Conservation (phyloP, 2,888 invertebrate genomes). For the Petrophora chlorosata region DNA sequence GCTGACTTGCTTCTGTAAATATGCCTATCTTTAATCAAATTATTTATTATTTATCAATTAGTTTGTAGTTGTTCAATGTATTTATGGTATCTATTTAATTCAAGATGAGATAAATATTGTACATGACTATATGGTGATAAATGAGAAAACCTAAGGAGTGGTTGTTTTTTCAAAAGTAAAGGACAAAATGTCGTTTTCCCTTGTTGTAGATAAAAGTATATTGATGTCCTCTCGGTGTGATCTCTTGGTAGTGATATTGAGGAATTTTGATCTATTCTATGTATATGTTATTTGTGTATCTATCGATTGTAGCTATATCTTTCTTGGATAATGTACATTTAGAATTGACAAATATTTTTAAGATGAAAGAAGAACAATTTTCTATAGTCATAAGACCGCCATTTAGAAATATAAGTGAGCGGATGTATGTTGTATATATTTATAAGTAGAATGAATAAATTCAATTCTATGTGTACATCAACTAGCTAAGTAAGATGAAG, state of each 20-base stretch:
- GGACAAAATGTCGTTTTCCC: conserved; percentile 13
- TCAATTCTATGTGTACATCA: conserved; percentile 28
- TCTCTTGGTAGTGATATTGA: conserved; percentile 39
- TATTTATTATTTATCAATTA: conserved; percentile 81
- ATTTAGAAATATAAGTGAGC: conserved; percentile 26
- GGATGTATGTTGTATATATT: conserved; percentile 36
- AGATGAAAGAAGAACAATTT: conserved; percentile 18
- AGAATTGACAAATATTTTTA: conserved; percentile 35
- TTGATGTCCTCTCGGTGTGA: conserved; percentile 36
- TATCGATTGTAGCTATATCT: conserved; percentile 48
- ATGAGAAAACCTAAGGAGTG: conserved; percentile 10
- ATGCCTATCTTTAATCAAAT: conserved; percentile 71
- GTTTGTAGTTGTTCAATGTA: conserved; percentile 56
- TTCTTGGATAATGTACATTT: conserved; percentile 34
- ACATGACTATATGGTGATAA: conserved; percentile 7
- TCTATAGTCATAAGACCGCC: conserved; percentile 28
- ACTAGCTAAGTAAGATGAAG: conserved; percentile 11
- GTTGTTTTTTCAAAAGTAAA: conserved; percentile 10
- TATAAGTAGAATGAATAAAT: conserved; percentile 24
- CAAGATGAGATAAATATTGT: conserved; percentile 22
- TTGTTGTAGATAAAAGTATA: conserved; percentile 33
- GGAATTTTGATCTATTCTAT: conserved; percentile 35
- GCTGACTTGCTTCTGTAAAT: conserved; percentile 79
- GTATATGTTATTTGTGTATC: conserved; percentile 48
- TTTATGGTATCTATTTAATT: conserved; percentile 46